These are phyloP conservation scores for Forbesichthys papilliferus DNA, from an alignment of 2,113 vertebrate species.

Conservation along the genomic window DNA sequence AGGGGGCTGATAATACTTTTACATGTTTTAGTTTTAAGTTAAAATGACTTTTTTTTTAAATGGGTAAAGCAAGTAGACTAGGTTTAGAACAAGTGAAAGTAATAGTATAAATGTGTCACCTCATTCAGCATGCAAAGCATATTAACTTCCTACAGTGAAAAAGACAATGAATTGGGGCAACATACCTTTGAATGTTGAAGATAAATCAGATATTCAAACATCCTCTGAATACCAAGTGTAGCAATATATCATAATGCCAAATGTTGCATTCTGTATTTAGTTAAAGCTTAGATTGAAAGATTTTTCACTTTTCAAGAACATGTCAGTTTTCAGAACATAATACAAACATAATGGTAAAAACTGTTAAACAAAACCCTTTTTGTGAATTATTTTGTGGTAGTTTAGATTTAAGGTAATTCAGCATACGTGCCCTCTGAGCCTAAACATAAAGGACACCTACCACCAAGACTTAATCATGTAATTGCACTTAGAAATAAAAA, in stretches of 20 bases:
- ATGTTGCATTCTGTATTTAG: neutral
- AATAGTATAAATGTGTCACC: slow-evolving; percentile 56
- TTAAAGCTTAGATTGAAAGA: slow-evolving; percentile 40
- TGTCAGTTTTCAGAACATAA: slow-evolving; percentile 47
- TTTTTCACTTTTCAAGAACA: slow-evolving; percentile 40
- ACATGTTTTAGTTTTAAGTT: slow-evolving; percentile 14
- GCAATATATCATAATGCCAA: slow-evolving; percentile 24
- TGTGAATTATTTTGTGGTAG: slow-evolving; percentile 21
- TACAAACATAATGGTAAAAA: slow-evolving; percentile 7
- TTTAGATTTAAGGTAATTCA: slow-evolving; percentile 41
- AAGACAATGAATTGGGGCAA: slow-evolving; percentile 30
- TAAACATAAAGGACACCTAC: slow-evolving; percentile 61
- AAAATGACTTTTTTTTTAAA: slow-evolving; percentile 7
- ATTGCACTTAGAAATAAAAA: slow-evolving; percentile 81
- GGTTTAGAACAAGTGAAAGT: slow-evolving; percentile 18
- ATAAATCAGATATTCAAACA: slow-evolving; percentile 40
- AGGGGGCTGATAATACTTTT: slow-evolving; percentile 14
- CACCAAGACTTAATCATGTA: slow-evolving; percentile 71
- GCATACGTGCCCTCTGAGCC: slow-evolving; percentile 57
- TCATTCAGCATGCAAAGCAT: slow-evolving; percentile 46
- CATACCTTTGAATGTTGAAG: slow-evolving; percentile 40
- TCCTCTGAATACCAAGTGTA: slow-evolving; percentile 49
- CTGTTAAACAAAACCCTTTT: slow-evolving; percentile 16
- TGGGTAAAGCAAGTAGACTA: slow-evolving; percentile 13
- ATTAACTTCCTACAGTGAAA: slow-evolving; percentile 44